A percentile compares a stretch with the other conserved stretches of the same genome.
Conservation (phyloP, 2,888 invertebrate species). For the Clunio marinus region DNA sequence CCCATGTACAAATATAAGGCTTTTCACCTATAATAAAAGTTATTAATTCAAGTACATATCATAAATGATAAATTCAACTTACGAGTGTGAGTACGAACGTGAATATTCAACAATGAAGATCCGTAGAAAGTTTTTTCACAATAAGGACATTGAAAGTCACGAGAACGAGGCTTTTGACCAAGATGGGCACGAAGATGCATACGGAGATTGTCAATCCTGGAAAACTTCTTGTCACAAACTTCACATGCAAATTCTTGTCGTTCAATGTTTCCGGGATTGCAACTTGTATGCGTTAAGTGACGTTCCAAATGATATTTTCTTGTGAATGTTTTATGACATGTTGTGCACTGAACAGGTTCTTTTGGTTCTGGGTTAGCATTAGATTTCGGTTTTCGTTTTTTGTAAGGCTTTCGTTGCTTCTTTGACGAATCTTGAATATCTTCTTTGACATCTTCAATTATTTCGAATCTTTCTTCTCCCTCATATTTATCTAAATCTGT, state of each 20-base stretch:
- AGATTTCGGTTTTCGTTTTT: background rate
- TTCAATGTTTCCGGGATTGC: constrained; percentile 53
- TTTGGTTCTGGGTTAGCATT: background rate
- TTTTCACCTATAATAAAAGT: too few species aligned
- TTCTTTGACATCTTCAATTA: background rate
- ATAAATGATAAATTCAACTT: too few species aligned
- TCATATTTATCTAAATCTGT: background rate
- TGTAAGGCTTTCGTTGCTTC: background rate
- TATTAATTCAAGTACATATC: too few species aligned
- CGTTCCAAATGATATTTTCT: constrained; percentile 66
- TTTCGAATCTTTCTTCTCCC: background rate
- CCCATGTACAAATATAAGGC: constrained; percentile 65
- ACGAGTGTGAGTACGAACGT: constrained; percentile 66
- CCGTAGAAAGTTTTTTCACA: constrained; percentile 66
- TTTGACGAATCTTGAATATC: background rate
- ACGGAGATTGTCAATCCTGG: constrained; percentile 61
- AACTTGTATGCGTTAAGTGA: constrained; percentile 65
- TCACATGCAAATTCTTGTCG: constrained; percentile 49
- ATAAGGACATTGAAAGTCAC: constrained; percentile 59
- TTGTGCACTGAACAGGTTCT: constrained; percentile 47
- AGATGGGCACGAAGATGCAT: constrained; percentile 66
- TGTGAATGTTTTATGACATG: constrained; percentile 71
- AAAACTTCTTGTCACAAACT: constrained; percentile 50
- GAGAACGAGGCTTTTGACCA: constrained; percentile 57
- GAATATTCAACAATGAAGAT: constrained; percentile 58